These are phyloP conservation scores for Steinernema khuongi DNA, from an alignment of 1,140 invertebrate species.

Conservation along the genomic window DNA sequence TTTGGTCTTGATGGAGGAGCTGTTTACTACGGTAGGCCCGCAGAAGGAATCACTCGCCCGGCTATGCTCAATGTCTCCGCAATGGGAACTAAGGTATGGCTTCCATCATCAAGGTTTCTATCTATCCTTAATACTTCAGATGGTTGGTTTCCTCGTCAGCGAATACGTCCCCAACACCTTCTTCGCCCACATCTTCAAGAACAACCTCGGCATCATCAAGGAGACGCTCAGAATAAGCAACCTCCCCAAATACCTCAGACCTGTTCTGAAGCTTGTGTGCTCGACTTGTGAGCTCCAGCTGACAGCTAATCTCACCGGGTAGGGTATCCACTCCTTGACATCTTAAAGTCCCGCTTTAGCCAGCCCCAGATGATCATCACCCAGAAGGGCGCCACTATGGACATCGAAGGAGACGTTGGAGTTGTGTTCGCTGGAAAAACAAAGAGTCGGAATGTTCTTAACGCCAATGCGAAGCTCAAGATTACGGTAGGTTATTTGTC, in stretches of 20 bases:
- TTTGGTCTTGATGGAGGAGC: constrained; percentile 1
- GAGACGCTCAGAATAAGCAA: constrained; percentile 21
- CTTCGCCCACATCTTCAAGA: constrained; percentile 30
- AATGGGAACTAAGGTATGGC: neutral
- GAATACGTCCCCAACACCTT: constrained; percentile 41
- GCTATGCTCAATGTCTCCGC: neutral
- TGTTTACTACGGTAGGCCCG: neutral
- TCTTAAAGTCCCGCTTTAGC: constrained; percentile 24
- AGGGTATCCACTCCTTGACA: neutral
- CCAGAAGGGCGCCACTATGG: constrained; percentile 27
- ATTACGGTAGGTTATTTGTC: constrained; percentile 26
- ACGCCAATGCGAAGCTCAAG: constrained; percentile 32
- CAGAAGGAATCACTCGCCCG: neutral
- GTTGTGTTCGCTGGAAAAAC: constrained; percentile 33
- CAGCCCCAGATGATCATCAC: constrained; percentile 31
- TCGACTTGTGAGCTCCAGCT: constrained; percentile 35
- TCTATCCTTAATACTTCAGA: constrained; percentile 23
- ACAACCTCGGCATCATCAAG: constrained; percentile 31
- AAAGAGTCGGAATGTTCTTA: constrained; percentile 21
- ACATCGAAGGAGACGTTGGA: constrained; percentile 28
- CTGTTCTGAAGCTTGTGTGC: constrained; percentile 29
- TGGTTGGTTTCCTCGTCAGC: constrained; percentile 34
- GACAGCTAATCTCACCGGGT: constrained; percentile 28
- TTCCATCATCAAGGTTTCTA: no score
- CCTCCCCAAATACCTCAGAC: constrained; percentile 30